Conservation (phyloP, 53 echinoderm and acorn worm species). For the Henricia sp. region DNA sequence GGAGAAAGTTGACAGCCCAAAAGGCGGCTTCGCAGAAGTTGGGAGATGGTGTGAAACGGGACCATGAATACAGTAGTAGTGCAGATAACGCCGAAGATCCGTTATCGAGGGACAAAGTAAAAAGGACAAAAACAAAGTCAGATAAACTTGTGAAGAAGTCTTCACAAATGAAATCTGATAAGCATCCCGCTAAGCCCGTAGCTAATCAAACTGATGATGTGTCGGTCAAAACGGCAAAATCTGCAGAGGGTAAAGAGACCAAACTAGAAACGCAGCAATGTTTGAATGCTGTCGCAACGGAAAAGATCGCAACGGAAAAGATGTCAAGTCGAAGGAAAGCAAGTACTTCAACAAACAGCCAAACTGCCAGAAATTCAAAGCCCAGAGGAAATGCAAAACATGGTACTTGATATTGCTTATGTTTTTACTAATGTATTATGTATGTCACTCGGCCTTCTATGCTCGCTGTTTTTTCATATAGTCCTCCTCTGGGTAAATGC, state of each 20-base stretch:
- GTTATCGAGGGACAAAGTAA: background rate
- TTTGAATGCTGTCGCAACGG: no score
- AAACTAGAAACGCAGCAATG: no score
- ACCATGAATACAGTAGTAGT: slow-evolving; percentile 40
- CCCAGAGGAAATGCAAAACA: slow-evolving; percentile 45
- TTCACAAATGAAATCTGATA: background rate
- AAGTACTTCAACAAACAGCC: slow-evolving; percentile 1
- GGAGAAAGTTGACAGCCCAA: slow-evolving; percentile 14
- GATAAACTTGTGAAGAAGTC: slow-evolving; percentile 26
- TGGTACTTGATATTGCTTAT: slow-evolving; percentile 4
- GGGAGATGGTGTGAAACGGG: slow-evolving; percentile 24
- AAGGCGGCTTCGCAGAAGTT: slow-evolving; percentile 35
- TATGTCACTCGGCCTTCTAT: no score
- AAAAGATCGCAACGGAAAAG: background rate
- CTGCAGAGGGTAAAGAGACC: no score
- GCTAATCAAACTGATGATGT: no score
- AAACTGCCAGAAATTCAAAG: background rate
- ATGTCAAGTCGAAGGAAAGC: background rate
- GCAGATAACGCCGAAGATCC: background rate
- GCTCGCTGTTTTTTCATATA: no score
- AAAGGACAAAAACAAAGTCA: slow-evolving; percentile 9
- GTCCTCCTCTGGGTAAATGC: no score
- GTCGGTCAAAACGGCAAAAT: no score
- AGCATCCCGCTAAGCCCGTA: background rate
- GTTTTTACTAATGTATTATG: background rate